Evolutionary conservation across 2,888 invertebrate species (phyloP).

Genomic region (Cenopis cana): DNA sequence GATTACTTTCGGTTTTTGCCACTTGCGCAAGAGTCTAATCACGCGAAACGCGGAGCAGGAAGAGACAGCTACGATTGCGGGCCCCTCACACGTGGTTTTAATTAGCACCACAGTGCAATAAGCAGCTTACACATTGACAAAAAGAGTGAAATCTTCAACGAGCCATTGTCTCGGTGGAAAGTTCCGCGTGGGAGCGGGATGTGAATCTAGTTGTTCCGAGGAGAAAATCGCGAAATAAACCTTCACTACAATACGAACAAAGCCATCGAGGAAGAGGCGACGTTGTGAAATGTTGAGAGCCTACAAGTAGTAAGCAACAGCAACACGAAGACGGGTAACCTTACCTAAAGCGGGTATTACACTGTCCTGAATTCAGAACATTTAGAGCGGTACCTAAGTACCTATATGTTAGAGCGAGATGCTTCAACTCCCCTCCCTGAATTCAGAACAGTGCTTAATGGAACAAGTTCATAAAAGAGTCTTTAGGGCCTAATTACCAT

Average conservation of each 20-base stretch:
- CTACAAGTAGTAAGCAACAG: constrained; percentile 4
- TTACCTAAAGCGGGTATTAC: no score
- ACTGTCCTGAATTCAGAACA: no score
- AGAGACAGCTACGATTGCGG: constrained; percentile 59
- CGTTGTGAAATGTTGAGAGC: constrained; percentile 29
- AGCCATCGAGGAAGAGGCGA: constrained; percentile 35
- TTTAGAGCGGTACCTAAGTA: no score
- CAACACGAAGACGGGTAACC: no score
- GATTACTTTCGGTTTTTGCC: constrained; percentile 34
- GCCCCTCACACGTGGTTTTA: constrained; percentile 59
- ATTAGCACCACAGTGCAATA: constrained; percentile 66
- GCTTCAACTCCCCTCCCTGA: no score
- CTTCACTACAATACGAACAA: constrained; percentile 51
- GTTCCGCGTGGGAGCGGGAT: constrained; percentile 73
- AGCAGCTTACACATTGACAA: constrained; percentile 68
- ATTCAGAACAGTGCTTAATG: background rate
- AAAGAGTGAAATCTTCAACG: constrained; percentile 81
- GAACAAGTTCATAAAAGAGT: constrained; percentile 13
- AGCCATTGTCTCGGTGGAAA: constrained; percentile 77
- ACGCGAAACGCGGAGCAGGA: constrained; percentile 65
- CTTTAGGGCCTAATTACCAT: background rate
- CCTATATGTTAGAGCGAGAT: no score
- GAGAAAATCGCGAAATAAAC: constrained; percentile 73
- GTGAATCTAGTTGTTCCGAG: constrained; percentile 58
- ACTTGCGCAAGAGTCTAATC: constrained; percentile 45